Base-by-base conservation (phyloP, 1,140 invertebrate species). In the Drosophila funebris region DNA sequence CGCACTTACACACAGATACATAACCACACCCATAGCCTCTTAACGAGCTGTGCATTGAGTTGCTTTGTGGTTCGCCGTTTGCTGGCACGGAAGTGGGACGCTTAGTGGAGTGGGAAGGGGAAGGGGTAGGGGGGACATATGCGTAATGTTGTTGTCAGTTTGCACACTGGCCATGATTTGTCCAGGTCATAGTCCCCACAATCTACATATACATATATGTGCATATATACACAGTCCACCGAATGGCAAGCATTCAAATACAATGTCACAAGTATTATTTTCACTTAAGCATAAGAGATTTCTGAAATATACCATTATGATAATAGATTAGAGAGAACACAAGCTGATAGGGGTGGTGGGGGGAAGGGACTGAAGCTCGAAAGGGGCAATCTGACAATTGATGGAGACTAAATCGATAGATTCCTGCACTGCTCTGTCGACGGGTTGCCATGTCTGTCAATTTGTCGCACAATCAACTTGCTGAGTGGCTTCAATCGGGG, bases 391-490 rank as follows among this genome's bases (percentile, higher is more conserved):
- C 7, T 50, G 24, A 22, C 43, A 44, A 44, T 20, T 44, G 46
- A 50, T 31, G 24, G 27, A 2, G 3, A 14, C 27, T 27, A 18
- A 52, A 52, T 52, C 48, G 27, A 52, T 52, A 33, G 44, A 16
- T 29, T 48, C 29, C 44, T 31, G 52, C 13, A 3, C 27, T 33
- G 20, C n/a, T 27, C 7, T 14, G 9, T 11, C 7, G 2, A 3
- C 13, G 43, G 9, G 62, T 56, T 54, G 11, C 18, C 43, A 68
- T 31, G 39, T 39, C 71, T 68, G 41, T 46, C 57, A 61, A 66
- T 74, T 79, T 69, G 60, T 54, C 69, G 58, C 57, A 60, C 76
- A 78, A 78, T 78, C 63, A 44, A 53, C 18, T 29, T 20, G 33
- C 53, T 53, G 62, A 73, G 61, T 73, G 39, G 56, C 68, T 62